Conservation (phyloP, 2,797 vertebrate species). For the Pachyuromys duprasi region DNA sequence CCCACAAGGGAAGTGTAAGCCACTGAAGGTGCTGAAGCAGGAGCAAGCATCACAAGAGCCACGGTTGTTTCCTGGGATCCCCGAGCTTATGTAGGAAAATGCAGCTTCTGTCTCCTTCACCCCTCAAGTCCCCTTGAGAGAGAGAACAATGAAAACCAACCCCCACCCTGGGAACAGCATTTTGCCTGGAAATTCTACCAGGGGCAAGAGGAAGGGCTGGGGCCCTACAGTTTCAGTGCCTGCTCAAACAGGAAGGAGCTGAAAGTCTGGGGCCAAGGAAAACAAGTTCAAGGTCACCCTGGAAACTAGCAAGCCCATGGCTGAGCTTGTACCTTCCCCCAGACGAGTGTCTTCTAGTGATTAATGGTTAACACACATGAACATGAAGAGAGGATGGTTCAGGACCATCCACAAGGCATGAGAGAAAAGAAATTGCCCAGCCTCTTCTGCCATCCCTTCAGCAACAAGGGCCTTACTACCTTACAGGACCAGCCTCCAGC, state of each 20-base stretch:
- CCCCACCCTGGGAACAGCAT: constrained; percentile 36
- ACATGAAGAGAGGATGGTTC: neutral
- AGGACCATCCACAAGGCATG: neutral
- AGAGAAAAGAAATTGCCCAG: neutral
- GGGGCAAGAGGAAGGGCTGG: constrained; percentile 71
- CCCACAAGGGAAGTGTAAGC: neutral
- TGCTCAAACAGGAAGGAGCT: constrained; percentile 77
- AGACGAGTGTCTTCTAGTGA: neutral
- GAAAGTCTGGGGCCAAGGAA: constrained; percentile 76
- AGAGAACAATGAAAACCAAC: constrained; percentile 42
- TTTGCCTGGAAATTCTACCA: constrained; percentile 75
- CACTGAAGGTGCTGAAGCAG: neutral
- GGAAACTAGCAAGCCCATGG: constrained; percentile 15
- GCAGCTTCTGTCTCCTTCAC: neutral
- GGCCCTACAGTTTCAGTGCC: constrained; percentile 69
- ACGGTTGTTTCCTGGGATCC: neutral
- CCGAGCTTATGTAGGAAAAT: neutral
- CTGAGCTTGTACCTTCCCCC: neutral
- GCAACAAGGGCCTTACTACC: neutral
- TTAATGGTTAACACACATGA: neutral
- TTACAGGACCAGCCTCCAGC: neutral
- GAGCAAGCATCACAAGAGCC: neutral
- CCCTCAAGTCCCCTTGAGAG: neutral
- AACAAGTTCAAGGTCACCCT: constrained; percentile 75
- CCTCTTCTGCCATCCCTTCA: neutral